Base-by-base conservation (phyloP, 1,140 invertebrate genomes). In the Onthophagus taurus region DNA sequence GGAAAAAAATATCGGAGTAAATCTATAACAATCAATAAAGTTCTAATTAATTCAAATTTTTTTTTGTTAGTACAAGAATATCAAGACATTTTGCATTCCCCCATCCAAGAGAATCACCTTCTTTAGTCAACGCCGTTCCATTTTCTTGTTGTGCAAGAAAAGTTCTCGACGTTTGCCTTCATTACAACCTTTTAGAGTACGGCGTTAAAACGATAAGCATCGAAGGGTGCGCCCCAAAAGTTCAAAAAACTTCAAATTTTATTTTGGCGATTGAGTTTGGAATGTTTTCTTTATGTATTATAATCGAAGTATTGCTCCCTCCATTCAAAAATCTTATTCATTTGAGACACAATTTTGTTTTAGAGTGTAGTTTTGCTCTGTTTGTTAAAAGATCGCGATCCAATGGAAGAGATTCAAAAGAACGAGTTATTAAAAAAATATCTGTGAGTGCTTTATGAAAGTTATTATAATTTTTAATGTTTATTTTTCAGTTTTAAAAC, bases 121-220 rank as follows among this genome's bases (percentile, higher is more conserved):
- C n/a, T 24, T 24, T 3, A 24, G 24, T 17, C 19, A 42, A 53
- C 36, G 26, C 26, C 2, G 51, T 53, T 6, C 51, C 51, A 23
- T 53, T 50, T 45, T 53, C 51, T 9, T 53, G 51, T 19, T 53
- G 51, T 31, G 18, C 45, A 8, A 42, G 34, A 35, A 38, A 42
- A 14, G 33, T 30, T 19, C 20, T 29, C 9, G 31, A 23, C 4
- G 21, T 39, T 6, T 52, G 51, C 20, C 34, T 50, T 16, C 44
- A 50, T 42, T 41, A 52, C 31, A 47, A 50, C 33, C 19, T 52
- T 8, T 21, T 37, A 21, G 41, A 49, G 23, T 43, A 31, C 18
- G 51, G 49, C 13, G 43, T 39, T 11, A 42, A 41, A 16, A 50
- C 51, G 7, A 50, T 53, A 11, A 50, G 45, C 29, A 29, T 7